Conservation (phyloP, 2,888 invertebrate genomes). For the Phrixothrix hirtus region DNA sequence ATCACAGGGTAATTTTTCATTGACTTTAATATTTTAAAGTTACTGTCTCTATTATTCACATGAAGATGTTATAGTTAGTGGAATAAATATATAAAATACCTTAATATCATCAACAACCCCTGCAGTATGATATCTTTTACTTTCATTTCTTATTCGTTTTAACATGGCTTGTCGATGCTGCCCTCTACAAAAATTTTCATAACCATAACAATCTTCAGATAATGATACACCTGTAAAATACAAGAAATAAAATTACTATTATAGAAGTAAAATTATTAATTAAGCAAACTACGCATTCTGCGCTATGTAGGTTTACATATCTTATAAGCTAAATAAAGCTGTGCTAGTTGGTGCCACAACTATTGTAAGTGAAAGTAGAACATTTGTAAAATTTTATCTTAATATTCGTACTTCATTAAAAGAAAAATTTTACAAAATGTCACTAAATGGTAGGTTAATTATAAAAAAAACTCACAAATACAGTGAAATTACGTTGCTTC, state of each 20-base stretch:
- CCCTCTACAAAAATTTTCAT: slow-evolving; percentile 52
- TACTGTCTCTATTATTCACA: too few species aligned
- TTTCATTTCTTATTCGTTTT: slow-evolving; percentile 57
- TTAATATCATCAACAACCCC: slow-evolving; percentile 67
- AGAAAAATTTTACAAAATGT: slow-evolving; percentile 18
- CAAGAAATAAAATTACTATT: too few species aligned
- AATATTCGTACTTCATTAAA: too few species aligned
- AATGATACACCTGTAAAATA: slow-evolving; percentile 47
- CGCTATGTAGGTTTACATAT: too few species aligned
- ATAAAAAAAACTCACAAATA: slow-evolving; percentile 50
- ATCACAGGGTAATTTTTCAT: too few species aligned
- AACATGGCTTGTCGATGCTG: slow-evolving; percentile 56
- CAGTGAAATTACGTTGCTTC: slow-evolving; percentile 52
- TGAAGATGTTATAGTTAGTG: neutral
- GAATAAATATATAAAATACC: slow-evolving; percentile 42
- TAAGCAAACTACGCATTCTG: too few species aligned
- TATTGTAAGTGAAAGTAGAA: neutral
- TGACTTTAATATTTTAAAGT: too few species aligned
- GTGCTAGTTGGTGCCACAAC: too few species aligned
- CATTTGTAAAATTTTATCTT: too few species aligned
- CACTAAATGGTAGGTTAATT: slow-evolving; percentile 17
- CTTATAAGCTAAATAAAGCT: too few species aligned
- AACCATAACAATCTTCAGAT: slow-evolving; percentile 46
- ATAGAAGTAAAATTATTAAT: too few species aligned
- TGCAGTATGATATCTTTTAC: slow-evolving; percentile 66